These are phyloP conservation scores for Pyrrhia umbra DNA, from an alignment of 2,888 invertebrate genomes.

Conservation along the genomic window DNA sequence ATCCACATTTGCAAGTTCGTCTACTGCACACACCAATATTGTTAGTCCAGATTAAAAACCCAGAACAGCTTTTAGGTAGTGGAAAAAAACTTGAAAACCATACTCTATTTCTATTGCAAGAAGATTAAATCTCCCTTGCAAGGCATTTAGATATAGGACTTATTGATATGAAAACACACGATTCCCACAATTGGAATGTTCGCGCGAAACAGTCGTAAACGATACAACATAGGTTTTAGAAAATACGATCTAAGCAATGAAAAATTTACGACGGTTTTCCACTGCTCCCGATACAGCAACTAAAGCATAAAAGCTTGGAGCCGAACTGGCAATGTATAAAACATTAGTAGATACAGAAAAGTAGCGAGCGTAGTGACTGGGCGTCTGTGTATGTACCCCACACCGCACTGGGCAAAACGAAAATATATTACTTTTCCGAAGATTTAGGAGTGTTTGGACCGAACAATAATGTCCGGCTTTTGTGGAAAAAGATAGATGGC, in stretches of 20 bases:
- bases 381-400: conserved; percentile 76
- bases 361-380: conserved; percentile 76
- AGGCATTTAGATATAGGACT: conserved; percentile 47
- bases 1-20: conserved; percentile 81
- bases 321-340: conserved; percentile 84
- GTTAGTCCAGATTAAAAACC: conserved; percentile 50
- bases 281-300: conserved; percentile 66
- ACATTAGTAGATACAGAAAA: conserved; percentile 88
- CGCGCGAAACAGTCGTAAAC: conserved; percentile 77
- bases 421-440: conserved; percentile 91
- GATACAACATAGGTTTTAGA: conserved; percentile 74
- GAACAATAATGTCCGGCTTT: conserved; percentile 91
- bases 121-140: conserved; percentile 56
- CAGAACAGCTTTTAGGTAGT: conserved; percentile 35
- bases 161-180: conserved; percentile 53
- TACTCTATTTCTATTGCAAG: conserved; percentile 25
- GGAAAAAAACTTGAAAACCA: conserved; percentile 25
- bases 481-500: conserved; percentile 91
- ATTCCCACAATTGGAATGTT: conserved; percentile 75
- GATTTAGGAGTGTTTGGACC: conserved; percentile 91
- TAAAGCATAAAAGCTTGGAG: conserved; percentile 67
- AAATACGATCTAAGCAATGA: conserved; percentile 76
- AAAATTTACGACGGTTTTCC: conserved; percentile 77
- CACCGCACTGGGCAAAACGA: conserved; percentile 90
- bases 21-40: conserved; percentile 76